phyloP scores from a whole-genome alignment of 2,888 invertebrate genomes.

The Ferrisia virgata region DNA sequence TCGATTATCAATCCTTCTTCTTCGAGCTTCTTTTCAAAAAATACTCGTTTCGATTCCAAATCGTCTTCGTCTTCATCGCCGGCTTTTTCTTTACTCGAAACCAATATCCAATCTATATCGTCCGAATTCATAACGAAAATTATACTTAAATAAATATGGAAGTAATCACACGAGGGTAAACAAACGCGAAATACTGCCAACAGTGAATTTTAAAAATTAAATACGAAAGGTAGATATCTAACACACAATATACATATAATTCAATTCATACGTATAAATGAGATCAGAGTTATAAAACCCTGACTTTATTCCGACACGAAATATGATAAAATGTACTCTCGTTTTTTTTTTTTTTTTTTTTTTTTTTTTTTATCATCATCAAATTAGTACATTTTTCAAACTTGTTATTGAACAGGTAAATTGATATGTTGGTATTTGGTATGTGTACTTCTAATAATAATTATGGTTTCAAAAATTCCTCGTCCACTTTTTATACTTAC shows the following conservation, averaged over 20 bases:
- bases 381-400: neutral
- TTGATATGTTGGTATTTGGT: neutral
- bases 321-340: too few species aligned
- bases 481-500: neutral
- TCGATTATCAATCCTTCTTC: slow-evolving; percentile 47
- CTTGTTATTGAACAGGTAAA: neutral
- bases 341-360: too few species aligned
- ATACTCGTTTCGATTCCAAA: neutral
- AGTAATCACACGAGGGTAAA: too few species aligned
- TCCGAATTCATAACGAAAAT: neutral
- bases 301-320: neutral
- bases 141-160: neutral
- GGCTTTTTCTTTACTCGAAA: neutral
- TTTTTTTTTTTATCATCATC: too few species aligned
- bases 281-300: neutral
- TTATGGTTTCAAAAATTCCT: neutral
- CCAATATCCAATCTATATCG: neutral
- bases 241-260: neutral
- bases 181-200: neutral
- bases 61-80: neutral
- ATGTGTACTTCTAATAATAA: neutral
- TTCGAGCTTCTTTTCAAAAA: slow-evolving; percentile 46
- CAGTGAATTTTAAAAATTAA: too few species aligned
- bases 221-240: neutral
- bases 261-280: too few species aligned